Conservation (phyloP, 2,888 invertebrate species). For the Dasysyrphus tricinctus region DNA sequence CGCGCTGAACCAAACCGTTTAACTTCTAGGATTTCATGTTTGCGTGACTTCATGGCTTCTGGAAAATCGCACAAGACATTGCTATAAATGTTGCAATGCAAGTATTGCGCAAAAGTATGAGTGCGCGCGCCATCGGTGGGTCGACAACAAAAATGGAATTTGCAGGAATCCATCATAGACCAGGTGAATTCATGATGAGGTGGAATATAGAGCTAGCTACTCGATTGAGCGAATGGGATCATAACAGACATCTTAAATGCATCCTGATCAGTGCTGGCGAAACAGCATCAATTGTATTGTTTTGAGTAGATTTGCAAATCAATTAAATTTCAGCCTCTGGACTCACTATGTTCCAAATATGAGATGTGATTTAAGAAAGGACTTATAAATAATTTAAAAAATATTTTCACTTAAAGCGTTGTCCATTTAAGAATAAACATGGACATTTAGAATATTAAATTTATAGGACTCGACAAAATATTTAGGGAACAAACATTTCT, state of each 20-base stretch:
- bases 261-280: conserved; percentile 31
- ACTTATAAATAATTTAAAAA: too few relatives aligned
- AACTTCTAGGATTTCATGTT: conserved; percentile 74
- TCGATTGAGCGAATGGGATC: conserved; percentile 57
- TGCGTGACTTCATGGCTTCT: conserved; percentile 76
- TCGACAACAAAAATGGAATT: conserved; percentile 68
- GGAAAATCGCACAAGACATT: conserved; percentile 47
- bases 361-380: too few relatives aligned
- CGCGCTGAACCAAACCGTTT: conserved; percentile 52
- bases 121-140: conserved; percentile 53
- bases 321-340: too few relatives aligned
- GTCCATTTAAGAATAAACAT: too few relatives aligned
- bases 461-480: too few relatives aligned
- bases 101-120: conserved; percentile 51
- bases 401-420: too few relatives aligned
- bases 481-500: too few relatives aligned
- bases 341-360: too few relatives aligned
- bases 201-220: conserved; percentile 36
- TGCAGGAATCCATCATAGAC: conserved; percentile 70
- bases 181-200: conserved; percentile 70
- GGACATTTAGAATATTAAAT: too few relatives aligned
- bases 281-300: neutral
- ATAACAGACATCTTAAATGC: conserved; percentile 17
- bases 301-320: too few relatives aligned
- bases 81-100: conserved; percentile 27